phyloP scores from a whole-genome alignment of 2,888 invertebrate species.

The Tenthredo amoena region DNA sequence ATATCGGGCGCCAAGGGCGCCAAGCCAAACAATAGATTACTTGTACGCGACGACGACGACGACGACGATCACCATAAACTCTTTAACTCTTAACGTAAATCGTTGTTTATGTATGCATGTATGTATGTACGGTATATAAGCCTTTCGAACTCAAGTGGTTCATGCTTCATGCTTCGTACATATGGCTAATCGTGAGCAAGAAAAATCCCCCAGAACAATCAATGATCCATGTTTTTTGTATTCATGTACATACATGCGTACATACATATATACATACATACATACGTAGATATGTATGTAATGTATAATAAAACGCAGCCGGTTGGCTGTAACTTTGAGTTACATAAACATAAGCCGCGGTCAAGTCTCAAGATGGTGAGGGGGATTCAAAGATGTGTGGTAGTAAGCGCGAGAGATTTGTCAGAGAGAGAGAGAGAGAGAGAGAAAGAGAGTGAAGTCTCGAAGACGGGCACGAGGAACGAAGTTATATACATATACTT shows the following conservation, averaged over 20 bases:
- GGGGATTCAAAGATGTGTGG: neutral
- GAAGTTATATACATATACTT: neutral
- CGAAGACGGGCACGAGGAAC: neutral
- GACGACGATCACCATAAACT: constrained; percentile 21
- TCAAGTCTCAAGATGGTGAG: constrained; percentile 33
- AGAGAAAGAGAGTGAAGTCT: constrained; percentile 32
- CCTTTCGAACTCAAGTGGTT: constrained; percentile 34
- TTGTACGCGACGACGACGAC: constrained; percentile 16
- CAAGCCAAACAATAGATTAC: constrained; percentile 49
- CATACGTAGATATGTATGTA: neutral
- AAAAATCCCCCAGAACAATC: constrained; percentile 42
- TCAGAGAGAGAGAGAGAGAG: neutral
- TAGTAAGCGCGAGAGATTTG: constrained; percentile 21
- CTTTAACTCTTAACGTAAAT: constrained; percentile 32
- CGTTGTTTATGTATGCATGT: neutral
- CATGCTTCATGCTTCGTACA: neutral
- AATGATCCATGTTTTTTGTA: constrained; percentile 6
- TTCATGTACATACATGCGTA: neutral
- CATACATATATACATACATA: neutral
- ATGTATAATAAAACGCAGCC: neutral
- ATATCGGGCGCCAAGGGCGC: constrained; percentile 48
- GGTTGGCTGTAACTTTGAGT: neutral
- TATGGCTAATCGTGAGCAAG: constrained; percentile 3
- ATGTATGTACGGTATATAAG: neutral
- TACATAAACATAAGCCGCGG: constrained; percentile 36